Evolutionary conservation across 2,113 vertebrate genomes (phyloP).

Genomic region (Cyanocitta stelleri): DNA sequence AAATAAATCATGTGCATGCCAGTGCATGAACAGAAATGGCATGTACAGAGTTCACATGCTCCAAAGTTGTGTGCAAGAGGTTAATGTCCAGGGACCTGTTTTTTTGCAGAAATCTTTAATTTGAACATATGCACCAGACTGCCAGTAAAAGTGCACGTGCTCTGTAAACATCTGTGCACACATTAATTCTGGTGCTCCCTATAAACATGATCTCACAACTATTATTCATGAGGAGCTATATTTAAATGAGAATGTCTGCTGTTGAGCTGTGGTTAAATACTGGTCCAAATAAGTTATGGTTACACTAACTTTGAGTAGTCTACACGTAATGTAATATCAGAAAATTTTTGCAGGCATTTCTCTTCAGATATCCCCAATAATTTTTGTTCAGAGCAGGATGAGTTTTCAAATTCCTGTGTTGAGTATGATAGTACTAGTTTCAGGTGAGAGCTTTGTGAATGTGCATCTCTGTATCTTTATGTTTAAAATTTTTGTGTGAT

Average conservation of each 20-base stretch:
- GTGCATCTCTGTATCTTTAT: neutral
- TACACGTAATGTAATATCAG: accelerated
- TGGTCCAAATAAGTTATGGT: neutral
- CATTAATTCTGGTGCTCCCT: neutral
- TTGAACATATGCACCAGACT: neutral
- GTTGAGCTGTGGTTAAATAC: neutral
- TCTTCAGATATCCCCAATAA: neutral
- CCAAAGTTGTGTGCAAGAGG: neutral
- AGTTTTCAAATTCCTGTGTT: neutral
- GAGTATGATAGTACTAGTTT: neutral
- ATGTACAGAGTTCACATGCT: neutral
- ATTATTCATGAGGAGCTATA: neutral
- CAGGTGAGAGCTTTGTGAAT: neutral
- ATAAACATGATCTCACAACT: neutral
- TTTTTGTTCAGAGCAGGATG: neutral
- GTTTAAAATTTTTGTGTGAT: neutral
- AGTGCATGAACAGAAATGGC: neutral
- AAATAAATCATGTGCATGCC: neutral
- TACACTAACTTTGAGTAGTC: neutral
- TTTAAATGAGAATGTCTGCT: neutral
- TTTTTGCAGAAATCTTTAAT: neutral
- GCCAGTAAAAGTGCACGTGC: neutral
- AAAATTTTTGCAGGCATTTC: neutral
- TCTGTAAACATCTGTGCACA: neutral
- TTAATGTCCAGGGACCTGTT: neutral